Evolutionary conservation across 2,113 vertebrate genomes (phyloP).

Genomic region (Chaetodon auriga): DNA sequence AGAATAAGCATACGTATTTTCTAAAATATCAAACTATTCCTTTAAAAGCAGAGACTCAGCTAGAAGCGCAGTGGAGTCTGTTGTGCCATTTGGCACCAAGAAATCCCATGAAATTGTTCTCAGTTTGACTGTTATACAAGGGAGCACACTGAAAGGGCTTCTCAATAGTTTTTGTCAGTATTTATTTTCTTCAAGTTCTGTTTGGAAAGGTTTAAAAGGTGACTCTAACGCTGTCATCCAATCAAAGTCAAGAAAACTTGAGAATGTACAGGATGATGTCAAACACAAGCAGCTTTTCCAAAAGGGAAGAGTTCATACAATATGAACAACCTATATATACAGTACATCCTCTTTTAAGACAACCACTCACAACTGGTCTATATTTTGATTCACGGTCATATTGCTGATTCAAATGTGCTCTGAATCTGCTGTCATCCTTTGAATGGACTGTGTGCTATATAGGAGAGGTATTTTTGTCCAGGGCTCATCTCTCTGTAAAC

Average conservation of each 20-base stretch:
- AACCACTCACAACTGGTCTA: conserved; percentile 1
- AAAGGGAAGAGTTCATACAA: conserved; percentile 17
- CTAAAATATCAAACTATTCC: neutral
- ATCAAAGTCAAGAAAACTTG: conserved; percentile 51
- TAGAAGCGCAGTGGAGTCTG: neutral
- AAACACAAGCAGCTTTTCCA: conserved; percentile 50
- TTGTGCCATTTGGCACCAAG: neutral
- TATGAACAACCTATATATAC: conserved; percentile 26
- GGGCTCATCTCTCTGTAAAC: conserved; percentile 18
- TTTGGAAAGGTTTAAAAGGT: conserved; percentile 40
- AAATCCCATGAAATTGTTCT: conserved; percentile 1
- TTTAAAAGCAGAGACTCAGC: neutral
- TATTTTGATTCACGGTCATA: conserved; percentile 8
- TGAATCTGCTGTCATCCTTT: conserved; percentile 43
- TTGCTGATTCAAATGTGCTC: conserved; percentile 46
- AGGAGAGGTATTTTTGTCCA: conserved; percentile 42
- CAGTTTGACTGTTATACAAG: conserved; percentile 62
- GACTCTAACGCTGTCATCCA: conserved; percentile 20
- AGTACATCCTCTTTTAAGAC: conserved; percentile 29
- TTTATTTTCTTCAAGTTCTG: conserved; percentile 12
- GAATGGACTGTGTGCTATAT: conserved; percentile 22
- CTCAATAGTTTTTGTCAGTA: conserved; percentile 13
- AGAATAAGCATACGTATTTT: neutral
- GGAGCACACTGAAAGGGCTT: conserved; percentile 64
- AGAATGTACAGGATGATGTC: conserved; percentile 70